Evolutionary conservation across 2,113 vertebrate genomes (phyloP).

Genomic region (Tachuris rubrigastra): DNA sequence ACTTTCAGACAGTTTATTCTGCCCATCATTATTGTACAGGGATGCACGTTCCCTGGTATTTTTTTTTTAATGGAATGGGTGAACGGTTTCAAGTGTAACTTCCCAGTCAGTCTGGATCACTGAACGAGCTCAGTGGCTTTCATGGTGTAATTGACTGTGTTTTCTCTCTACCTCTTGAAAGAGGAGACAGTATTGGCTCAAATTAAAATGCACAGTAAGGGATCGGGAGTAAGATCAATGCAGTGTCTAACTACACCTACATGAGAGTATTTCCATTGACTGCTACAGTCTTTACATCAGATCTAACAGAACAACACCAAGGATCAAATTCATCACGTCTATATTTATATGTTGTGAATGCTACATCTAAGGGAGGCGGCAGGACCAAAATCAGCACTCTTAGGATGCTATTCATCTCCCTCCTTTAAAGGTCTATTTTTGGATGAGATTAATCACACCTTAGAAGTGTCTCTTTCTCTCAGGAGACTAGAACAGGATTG

Average conservation of each 20-base stretch:
- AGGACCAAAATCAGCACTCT: conserved; percentile 18
- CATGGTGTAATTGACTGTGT: conserved; percentile 32
- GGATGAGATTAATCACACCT: neutral
- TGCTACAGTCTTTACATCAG: conserved; percentile 17
- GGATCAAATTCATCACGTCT: conserved; percentile 36
- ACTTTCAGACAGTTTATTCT: conserved; percentile 57
- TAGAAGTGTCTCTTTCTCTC: conserved; percentile 5
- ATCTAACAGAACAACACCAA: conserved; percentile 4
- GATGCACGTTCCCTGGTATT: neutral
- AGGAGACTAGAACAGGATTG: neutral
- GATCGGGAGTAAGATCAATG: neutral
- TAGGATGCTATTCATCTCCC: neutral
- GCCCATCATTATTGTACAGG: conserved; percentile 65
- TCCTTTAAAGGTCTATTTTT: neutral
- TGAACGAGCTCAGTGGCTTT: neutral
- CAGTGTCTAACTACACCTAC: neutral
- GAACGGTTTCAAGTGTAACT: conserved; percentile 54
- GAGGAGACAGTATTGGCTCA: neutral
- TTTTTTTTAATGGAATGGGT: conserved; percentile 58
- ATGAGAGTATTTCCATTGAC: conserved; percentile 1
- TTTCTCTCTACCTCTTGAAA: conserved; percentile 47
- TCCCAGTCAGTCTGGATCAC: conserved; percentile 22
- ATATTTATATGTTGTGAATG: neutral
- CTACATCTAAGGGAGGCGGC: neutral
- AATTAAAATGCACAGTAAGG: conserved; percentile 28